Evolutionary conservation across 2,113 vertebrate genomes (phyloP).

Genomic region (Sinocyclocheilus grahami): DNA sequence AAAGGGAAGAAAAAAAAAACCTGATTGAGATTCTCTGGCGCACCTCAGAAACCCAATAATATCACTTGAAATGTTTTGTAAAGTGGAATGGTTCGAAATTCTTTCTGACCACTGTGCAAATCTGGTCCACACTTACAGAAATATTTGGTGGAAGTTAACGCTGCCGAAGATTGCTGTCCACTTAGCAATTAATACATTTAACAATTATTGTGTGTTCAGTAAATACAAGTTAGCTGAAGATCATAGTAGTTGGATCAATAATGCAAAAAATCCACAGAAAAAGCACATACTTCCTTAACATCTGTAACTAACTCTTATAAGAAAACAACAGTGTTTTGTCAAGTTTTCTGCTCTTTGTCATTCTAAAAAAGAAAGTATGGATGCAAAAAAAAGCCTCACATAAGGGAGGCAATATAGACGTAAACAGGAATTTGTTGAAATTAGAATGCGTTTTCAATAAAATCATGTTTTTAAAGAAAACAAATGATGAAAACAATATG

Average conservation of each 20-base stretch:
- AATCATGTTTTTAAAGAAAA: conserved; percentile 8
- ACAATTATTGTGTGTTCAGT: neutral
- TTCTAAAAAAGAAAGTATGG: neutral
- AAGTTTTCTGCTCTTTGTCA: neutral
- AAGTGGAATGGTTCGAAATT: neutral
- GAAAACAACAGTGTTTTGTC: neutral
- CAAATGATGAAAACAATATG: conserved; percentile 13
- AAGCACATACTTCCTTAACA: neutral
- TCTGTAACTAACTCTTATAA: neutral
- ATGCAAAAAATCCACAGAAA: neutral
- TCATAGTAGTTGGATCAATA: neutral
- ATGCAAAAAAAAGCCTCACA: neutral
- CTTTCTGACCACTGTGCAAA: neutral
- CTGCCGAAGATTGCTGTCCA: neutral
- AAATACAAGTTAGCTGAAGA: neutral
- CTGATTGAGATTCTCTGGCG: neutral
- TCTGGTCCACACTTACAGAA: neutral
- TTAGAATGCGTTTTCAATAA: conserved; percentile 9
- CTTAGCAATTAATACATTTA: neutral
- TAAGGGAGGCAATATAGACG: conserved; percentile 3
- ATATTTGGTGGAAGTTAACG: neutral
- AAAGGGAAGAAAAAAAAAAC: neutral
- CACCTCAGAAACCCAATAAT: neutral
- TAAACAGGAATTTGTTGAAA: conserved; percentile 78
- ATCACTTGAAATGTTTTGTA: neutral